Evolutionary conservation across 2,888 invertebrate species (phyloP).

Genomic region (Agrotis ipsilon): DNA sequence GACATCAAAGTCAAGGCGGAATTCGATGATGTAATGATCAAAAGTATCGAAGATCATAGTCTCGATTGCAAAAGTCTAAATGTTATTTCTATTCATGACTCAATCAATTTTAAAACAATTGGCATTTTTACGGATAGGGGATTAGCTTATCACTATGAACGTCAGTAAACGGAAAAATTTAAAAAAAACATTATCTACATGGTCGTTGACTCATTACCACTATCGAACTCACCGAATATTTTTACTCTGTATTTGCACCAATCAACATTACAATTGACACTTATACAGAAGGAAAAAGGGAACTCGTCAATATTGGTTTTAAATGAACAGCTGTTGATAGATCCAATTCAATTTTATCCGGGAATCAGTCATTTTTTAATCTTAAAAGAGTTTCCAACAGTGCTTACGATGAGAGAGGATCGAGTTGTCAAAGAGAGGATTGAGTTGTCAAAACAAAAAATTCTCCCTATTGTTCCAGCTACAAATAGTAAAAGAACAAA

Average conservation of each 20-base stretch:
- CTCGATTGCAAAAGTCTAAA: conserved; percentile 2
- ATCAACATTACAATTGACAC: not conserved
- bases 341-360: not conserved
- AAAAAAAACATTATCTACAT: conserved; percentile 27
- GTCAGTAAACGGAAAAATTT: too few species aligned
- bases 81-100: conserved; percentile 11
- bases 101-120: conserved; percentile 4
- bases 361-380: not conserved
- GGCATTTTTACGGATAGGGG: conserved; percentile 7
- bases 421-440: not conserved
- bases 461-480: conserved; percentile 12
- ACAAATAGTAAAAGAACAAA: conserved; percentile 16
- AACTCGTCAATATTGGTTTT: not conserved
- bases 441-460: conserved; percentile 1
- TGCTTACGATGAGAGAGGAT: too few species aligned
- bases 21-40: conserved; percentile 9
- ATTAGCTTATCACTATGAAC: conserved; percentile 42
- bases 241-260: not conserved
- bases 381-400: too few species aligned
- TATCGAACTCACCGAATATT: not conserved
- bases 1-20: conserved; percentile 1
- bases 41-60: conserved; percentile 3
- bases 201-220: conserved; percentile 23
- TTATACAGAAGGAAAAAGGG: not conserved
- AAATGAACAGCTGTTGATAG: not conserved